Base-by-base conservation (phyloP, 2,797 vertebrate genomes). In the Molossus alvarezi region DNA sequence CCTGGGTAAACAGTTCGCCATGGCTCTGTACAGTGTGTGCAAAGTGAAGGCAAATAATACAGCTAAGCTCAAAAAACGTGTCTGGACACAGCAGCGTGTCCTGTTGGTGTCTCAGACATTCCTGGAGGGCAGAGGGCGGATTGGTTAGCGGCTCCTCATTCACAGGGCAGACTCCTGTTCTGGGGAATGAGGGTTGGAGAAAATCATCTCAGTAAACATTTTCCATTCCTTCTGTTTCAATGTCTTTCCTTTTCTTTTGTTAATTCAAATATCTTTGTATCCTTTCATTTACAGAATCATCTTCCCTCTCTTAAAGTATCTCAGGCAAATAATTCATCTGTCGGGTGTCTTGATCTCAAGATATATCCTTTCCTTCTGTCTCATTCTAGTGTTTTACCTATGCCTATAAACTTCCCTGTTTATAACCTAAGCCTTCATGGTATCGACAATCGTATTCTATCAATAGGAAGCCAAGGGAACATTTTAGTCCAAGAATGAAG, bases 401-500 rank as follows among this genome's bases (percentile, higher is more conserved):
- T 41, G 29, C 76, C 20, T 85, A 9, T 41, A 81, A 7, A 79
- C 73, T 62, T 85, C 58, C 67, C 82, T 53, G 20, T n/a, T 85
- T 92, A 53, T 77, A 53, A 55, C 25, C 4, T 13, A 5, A 84
- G 27, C 25, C 51, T 10, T 75, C 15, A 11, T 4, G 3, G 64
- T 60, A 0, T 73, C 62, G 41, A 23, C 75, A 55, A 1, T 73
- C 60, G 72, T 48, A 13, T 25, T 72, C 53, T 23, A 11, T 73
- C 73, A 45, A 1, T 41, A 27, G 77, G 82, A 90, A 93, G 55
- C 15, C 8, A 15, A 88, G 88, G 62, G 18, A 62, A 71, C 10
- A 1, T 79, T 91, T 84, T n/a, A 27, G 51, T 83, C 37, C 60
- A 21, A 27, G 75, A 84, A 41, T 67, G 55, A 82, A 81, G 72